Evolutionary conservation across 2,113 vertebrate species (phyloP), one percentile per base, ranked within the genome.

Genomic region (Chrysochloris asiatica): DNA sequence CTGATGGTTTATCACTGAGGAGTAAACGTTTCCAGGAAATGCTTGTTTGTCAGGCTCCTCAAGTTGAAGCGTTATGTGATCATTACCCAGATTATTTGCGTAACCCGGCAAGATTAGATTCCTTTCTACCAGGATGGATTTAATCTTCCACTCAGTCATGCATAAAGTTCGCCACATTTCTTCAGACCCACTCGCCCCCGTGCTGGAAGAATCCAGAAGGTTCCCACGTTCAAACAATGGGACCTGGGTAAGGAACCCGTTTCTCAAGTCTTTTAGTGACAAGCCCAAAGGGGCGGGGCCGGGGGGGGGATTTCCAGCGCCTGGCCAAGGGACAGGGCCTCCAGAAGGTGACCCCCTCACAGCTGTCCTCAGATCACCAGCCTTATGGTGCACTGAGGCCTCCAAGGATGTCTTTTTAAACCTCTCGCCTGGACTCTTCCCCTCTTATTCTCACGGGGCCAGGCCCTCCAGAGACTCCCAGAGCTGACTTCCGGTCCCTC

Each of bases 1-100:
- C 8, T 0, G 0, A 17, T 0, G 0, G 36, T 11, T 7, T 26
- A 19, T 21, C 21, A 4, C 2, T 9, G 3, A n/a, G 14, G 43
- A 38, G 2, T n/a, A 26, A 1, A 61, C 1, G 6, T 45, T 52
- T 79, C 72, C 38, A 33, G 81, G 78, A n/a, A 83, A 9, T 24
- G 0, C 7, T 8, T 3, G 50, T 3, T 16, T 3, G 0, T 6
- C 16, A 0, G 21, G 54, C 43, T 78, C 45, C 71, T 14, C 13
- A 13, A 11, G 76, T 2, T 0, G 80, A 61, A 48, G 4, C 26
- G 1, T 10, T 1, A 13, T 17, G 52, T 1, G 41, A 8, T n/a
- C 4, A 2, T 48, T 1, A 16, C 22, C 28, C 0, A 41, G 76
- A 54, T 30, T 16, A 69, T 36, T 13, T 0, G 9, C 19, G 2